A percentile compares a stretch with the other conserved stretches of the same genome.
Conservation (phyloP, 2,113 vertebrate species). For the Tachysurus fulvidraco region DNA sequence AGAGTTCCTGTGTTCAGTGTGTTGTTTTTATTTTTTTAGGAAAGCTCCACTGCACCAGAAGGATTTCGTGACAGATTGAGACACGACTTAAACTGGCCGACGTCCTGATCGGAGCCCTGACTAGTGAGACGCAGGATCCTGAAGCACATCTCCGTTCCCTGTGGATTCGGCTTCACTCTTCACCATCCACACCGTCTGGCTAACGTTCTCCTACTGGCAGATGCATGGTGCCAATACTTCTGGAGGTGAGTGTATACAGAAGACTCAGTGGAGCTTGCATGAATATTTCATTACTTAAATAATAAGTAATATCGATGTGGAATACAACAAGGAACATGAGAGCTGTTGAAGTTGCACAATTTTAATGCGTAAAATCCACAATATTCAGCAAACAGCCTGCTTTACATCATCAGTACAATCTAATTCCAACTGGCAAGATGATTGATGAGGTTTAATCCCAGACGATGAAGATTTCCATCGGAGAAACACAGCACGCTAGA, state of each 20-base stretch:
- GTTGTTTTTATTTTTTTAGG: too few species aligned
- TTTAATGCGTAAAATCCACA: neutral
- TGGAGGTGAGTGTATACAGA: neutral
- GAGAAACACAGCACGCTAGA: neutral
- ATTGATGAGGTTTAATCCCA: slow-evolving; percentile 5
- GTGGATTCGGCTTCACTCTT: neutral
- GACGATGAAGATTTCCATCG: neutral
- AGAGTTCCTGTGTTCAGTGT: too few species aligned
- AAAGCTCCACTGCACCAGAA: too few species aligned
- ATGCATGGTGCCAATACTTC: neutral
- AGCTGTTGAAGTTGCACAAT: neutral
- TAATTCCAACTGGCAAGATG: neutral
- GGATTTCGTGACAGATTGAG: too few species aligned
- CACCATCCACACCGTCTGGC: neutral
- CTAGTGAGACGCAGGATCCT: too few species aligned
- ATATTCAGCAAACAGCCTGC: neutral
- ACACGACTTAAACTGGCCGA: too few species aligned
- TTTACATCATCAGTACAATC: neutral
- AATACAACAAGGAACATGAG: neutral
- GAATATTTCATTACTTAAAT: neutral
- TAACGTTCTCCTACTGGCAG: neutral
- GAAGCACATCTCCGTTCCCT: neutral
- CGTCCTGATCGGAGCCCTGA: too few species aligned
- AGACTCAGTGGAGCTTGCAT: neutral
- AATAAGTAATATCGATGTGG: neutral